Percentiles rank a stretch among this genome's conserved stretches.
phyloP scores from a whole-genome alignment of 2,888 invertebrate species.

The Junonia oenone region DNA sequence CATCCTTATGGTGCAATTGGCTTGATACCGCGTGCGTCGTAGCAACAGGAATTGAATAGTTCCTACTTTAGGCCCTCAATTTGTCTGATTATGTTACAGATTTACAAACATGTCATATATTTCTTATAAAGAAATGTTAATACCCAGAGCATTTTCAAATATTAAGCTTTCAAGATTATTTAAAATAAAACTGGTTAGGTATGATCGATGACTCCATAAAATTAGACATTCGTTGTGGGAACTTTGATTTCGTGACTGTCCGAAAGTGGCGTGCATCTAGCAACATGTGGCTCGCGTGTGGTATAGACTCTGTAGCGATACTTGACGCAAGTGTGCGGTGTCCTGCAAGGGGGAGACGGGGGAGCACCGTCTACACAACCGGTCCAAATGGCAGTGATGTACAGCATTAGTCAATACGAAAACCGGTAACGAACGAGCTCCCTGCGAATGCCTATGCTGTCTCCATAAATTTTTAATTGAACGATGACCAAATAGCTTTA shows the following conservation, averaged over 20 bases:
- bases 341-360: constrained; percentile 36
- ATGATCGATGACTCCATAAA: background rate
- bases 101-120: too few species aligned
- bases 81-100: background rate
- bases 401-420: constrained; percentile 53
- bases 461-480: constrained; percentile 36
- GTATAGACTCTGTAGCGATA: constrained; percentile 12
- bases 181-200: background rate
- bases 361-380: constrained; percentile 49
- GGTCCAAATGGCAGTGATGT: constrained; percentile 57
- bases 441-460: constrained; percentile 30
- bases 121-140: too few species aligned
- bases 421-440: constrained; percentile 49
- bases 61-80: constrained; percentile 1
- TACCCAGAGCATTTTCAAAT: too few species aligned
- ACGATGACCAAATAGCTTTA: constrained; percentile 32
- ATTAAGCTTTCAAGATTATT: too few species aligned
- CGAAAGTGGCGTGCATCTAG: constrained; percentile 16
- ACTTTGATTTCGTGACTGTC: constrained; percentile 8
- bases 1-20: constrained; percentile 26
- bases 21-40: constrained; percentile 10
- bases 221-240: constrained; percentile 4
- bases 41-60: constrained; percentile 5
- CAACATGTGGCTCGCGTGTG: constrained; percentile 18
- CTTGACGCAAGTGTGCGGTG: constrained; percentile 30